Percentiles rank a stretch among this genome's conserved stretches.
phyloP scores from a whole-genome alignment of 2,797 vertebrate species.

The Scarus forsteni region DNA sequence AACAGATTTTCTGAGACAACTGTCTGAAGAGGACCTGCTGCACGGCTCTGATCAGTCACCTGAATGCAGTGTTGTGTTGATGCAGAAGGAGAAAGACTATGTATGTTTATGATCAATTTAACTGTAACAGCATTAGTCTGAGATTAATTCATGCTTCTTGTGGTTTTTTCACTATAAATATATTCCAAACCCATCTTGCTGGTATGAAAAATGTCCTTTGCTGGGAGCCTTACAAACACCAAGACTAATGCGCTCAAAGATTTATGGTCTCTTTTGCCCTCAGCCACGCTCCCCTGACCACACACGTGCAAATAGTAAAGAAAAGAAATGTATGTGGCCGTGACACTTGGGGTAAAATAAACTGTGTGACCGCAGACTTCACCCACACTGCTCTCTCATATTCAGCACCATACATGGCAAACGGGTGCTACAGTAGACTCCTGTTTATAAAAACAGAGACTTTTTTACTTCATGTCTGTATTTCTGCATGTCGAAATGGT shows the following conservation, averaged over 20 bases:
- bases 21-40: too few relatives aligned
- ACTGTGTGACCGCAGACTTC: constrained; percentile 59
- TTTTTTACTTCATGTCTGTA: constrained; percentile 54
- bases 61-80: too few relatives aligned
- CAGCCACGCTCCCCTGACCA: constrained; percentile 52
- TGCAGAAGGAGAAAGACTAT: too few relatives aligned
- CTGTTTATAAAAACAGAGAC: constrained; percentile 71
- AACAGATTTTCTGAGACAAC: too few relatives aligned
- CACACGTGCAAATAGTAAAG: constrained; percentile 57
- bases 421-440: constrained; percentile 34
- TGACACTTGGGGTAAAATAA: constrained; percentile 68
- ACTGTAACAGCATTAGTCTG: too few relatives aligned
- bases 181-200: constrained; percentile 9
- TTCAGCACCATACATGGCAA: constrained; percentile 76
- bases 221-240: constrained; percentile 4
- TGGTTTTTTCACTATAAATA: constrained; percentile 5
- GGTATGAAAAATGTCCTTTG: not conserved
- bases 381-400: constrained; percentile 28
- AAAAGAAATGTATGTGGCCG: constrained; percentile 58
- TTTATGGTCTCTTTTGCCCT: constrained; percentile 40
- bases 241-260: constrained; percentile 34
- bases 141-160: too few relatives aligned
- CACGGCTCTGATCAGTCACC: too few relatives aligned
- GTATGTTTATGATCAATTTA: too few relatives aligned
- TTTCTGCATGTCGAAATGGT: constrained; percentile 33